Percentiles rank a stretch among this genome's conserved stretches.
Conservation (phyloP, 1,140 invertebrate species). For the Drosophila melanica region DNA sequence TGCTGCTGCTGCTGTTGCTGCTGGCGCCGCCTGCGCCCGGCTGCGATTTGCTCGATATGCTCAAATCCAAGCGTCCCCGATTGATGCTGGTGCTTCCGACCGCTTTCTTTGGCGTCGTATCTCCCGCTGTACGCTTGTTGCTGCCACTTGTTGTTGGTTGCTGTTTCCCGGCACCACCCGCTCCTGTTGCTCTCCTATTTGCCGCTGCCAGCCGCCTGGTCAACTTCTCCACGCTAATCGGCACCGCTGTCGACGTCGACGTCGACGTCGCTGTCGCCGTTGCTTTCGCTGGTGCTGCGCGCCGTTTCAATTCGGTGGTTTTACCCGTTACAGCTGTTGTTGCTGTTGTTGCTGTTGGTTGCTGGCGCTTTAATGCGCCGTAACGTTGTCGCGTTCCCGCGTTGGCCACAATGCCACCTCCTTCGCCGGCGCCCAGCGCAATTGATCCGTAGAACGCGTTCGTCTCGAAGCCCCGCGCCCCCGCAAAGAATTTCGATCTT, state of each 20-base stretch:
- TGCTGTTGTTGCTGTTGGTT: background rate
- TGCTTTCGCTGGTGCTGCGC: background rate
- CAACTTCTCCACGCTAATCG: background rate
- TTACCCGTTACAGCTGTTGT: background rate
- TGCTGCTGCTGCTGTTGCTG: background rate
- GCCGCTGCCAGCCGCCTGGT: background rate
- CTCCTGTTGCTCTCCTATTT: background rate
- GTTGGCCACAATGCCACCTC: no score
- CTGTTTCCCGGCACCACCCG: background rate
- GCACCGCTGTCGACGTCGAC: no score
- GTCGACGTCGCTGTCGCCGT: no score
- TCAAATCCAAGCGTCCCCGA: background rate
- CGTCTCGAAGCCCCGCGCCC: background rate
- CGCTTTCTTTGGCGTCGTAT: background rate
- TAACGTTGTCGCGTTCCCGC: background rate
- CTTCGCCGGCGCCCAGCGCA: conserved; percentile 4
- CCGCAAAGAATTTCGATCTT: conserved; percentile 35
- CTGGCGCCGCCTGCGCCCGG: background rate
- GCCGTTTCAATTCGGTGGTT: background rate
- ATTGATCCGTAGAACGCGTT: conserved; percentile 1
- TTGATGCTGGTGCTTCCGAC: background rate
- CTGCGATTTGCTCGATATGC: no score
- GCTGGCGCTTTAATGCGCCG: background rate
- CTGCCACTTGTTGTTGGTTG: background rate
- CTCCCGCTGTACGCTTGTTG: background rate